Evolutionary conservation across 1,140 invertebrate species (phyloP), one percentile per base, ranked within the genome.

Genomic region (Pinna nobilis): DNA sequence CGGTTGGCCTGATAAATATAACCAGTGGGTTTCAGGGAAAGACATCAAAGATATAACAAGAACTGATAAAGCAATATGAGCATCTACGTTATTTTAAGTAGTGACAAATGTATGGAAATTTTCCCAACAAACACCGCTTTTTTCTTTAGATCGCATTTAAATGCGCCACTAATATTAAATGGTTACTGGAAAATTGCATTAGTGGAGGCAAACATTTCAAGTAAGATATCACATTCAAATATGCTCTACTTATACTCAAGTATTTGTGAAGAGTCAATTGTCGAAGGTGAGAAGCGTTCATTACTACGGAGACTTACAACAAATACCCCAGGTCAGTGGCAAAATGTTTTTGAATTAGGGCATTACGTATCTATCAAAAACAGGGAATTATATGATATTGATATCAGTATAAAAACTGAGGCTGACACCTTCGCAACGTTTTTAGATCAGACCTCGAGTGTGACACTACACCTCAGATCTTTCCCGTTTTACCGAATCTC

Each of bases 381-480:
- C 25, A 50, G 7, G 20, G 59, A 69, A 70, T 33, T 70, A 32
- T 53, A 55, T 20, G 61, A 64, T 4, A n/a, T 74, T 13, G 66
- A 74, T 28, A 60, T 74, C 23, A 47, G 37, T 63, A 69, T 74
- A 74, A 63, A 66, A 39, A 49, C 51, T 39, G 25, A 18, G 13
- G n/a, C 47, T 18, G 55, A 50, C 50, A 32, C 60, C 3, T 39
- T 61, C 11, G 66, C 66, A 33, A 64, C 72, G 69, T 68, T 74
- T 64, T 32, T 74, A 41, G 35, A n/a, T 51, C 41, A 33, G 39
- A 41, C 63, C 20, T 11, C 57, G 47, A 60, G 53, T 23, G 9
- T 68, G 15, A 74, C 55, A 39, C 71, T 74, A 60, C 71, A 74
- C 33, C 68, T 74, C 15, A 74, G 68, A 68, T 53, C 51, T 7